Conservation (phyloP, 1,140 invertebrate genomes). For the Homalodisca vitripennis region DNA sequence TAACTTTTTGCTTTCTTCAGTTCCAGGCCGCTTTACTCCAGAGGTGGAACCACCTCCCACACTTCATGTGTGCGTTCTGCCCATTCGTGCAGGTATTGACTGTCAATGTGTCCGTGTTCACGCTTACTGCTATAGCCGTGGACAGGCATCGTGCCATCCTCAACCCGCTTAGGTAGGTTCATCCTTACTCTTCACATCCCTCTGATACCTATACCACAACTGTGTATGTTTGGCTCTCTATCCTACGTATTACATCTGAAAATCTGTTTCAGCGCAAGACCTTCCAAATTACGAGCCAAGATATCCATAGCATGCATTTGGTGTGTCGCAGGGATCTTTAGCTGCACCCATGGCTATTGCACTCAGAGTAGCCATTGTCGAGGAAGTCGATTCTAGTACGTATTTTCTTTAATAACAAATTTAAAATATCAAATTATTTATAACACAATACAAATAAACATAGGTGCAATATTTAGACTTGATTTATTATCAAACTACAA, state of each 20-base stretch:
- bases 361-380: constrained; percentile 54
- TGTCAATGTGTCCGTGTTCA: constrained; percentile 81
- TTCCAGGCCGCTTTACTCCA: constrained; percentile 81
- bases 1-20: constrained; percentile 47
- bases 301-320: constrained; percentile 68
- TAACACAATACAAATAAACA: no score
- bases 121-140: constrained; percentile 75
- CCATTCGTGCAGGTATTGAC: constrained; percentile 76
- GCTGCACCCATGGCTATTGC: constrained; percentile 67
- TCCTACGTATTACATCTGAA: no score
- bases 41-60: constrained; percentile 76
- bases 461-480: no score
- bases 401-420: no score
- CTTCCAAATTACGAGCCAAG: constrained; percentile 66
- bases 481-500: no score
- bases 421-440: no score
- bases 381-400: constrained; percentile 42
- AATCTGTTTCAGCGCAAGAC: constrained; percentile 63
- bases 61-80: constrained; percentile 80
- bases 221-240: no score
- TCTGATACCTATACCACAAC: no score
- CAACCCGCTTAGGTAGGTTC: constrained; percentile 61
- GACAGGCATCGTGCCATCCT: constrained; percentile 71
- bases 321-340: constrained; percentile 57
- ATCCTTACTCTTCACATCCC: no score